Percentiles rank a stretch among this genome's conserved stretches.
Conservation (phyloP, 2,888 invertebrate species). For the Ornithoptera priamus region DNA sequence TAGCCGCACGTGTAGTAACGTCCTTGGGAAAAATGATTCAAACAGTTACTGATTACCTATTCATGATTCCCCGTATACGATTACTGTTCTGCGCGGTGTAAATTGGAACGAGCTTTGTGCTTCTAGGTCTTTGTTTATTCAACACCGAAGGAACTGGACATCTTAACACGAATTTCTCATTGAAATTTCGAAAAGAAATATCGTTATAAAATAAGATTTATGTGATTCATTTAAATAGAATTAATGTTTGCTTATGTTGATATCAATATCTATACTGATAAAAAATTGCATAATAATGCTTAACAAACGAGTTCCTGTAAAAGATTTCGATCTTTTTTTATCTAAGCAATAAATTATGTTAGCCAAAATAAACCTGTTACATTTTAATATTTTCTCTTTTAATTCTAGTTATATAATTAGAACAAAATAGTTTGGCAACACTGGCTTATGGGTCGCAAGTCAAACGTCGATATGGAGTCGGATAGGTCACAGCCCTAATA, state of each 20-base stretch:
- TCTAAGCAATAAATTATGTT: neutral
- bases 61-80: constrained; percentile 18
- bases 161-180: too few species aligned
- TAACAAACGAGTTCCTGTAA: neutral
- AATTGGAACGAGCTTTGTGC: neutral
- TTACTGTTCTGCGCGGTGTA: neutral
- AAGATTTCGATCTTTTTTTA: neutral
- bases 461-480: constrained; percentile 2
- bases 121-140: too few species aligned
- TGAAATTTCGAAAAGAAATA: too few species aligned
- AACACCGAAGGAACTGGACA: too few species aligned
- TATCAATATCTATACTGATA: neutral
- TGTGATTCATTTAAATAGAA: too few species aligned
- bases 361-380: neutral
- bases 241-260: too few species aligned
- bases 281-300: neutral
- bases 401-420: neutral
- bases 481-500: constrained; percentile 18
- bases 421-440: neutral
- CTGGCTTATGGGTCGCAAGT: neutral
- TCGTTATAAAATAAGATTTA: too few species aligned
- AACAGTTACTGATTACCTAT: constrained; percentile 23
- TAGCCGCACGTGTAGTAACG: constrained; percentile 10
- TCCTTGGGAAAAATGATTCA: constrained; percentile 28
- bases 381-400: neutral